A percentile compares a stretch with the other conserved stretches of the same genome.
Evolutionary conservation across 2,888 invertebrate genomes (phyloP).

Genomic region (Dryocosmus kuriphilus): DNA sequence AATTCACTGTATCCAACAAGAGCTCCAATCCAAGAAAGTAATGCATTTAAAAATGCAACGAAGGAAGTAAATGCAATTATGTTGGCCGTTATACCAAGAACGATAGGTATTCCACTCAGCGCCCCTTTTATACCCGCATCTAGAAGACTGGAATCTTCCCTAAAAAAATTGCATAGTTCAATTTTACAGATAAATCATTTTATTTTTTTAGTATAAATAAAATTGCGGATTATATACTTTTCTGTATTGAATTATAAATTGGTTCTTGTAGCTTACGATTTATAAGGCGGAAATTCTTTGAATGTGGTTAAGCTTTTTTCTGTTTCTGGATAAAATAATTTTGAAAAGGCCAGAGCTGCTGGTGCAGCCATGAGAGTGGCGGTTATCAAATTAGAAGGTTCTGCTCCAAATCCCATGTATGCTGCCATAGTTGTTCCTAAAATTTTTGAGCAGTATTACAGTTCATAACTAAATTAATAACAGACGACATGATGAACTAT

Average conservation of each 20-base stretch:
- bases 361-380: constrained; percentile 98
- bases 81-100: constrained; percentile 93
- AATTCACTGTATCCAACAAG: constrained; percentile 84
- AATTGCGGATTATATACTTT: not conserved
- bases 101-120: constrained; percentile 86
- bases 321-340: constrained; percentile 95
- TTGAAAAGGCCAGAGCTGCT: constrained; percentile 92
- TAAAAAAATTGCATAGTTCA: constrained; percentile 74
- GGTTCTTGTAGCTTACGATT: constrained; percentile 80
- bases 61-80: constrained; percentile 94
- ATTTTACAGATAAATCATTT: too few species aligned
- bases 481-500: not conserved
- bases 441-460: constrained; percentile 63
- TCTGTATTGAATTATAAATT: not conserved
- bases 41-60: constrained; percentile 89
- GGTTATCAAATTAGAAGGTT: constrained; percentile 92
- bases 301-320: constrained; percentile 87
- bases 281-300: constrained; percentile 85
- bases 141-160: constrained; percentile 89
- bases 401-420: constrained; percentile 93
- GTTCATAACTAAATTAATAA: not conserved
- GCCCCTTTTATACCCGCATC: constrained; percentile 97
- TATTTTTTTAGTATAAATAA: too few species aligned
- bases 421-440: constrained; percentile 93
- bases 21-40: constrained; percentile 89